These are phyloP conservation scores for Mus pahari DNA, from an alignment of 2,113 vertebrate species.

Conservation along the genomic window DNA sequence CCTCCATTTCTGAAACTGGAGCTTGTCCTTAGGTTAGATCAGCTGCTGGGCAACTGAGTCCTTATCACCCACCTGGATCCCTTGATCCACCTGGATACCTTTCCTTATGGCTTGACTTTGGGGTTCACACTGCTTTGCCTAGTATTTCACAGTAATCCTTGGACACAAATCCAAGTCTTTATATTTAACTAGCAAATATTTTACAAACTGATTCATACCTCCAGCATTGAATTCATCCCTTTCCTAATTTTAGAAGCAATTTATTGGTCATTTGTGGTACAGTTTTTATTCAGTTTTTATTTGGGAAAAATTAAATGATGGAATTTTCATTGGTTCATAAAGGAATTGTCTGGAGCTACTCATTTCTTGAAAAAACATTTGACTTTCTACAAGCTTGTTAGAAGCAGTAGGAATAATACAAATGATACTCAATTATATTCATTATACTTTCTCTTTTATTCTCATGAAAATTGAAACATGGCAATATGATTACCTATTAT, in stretches of 20 bases:
- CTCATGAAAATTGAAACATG: constrained; percentile 67
- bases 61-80: too few species aligned
- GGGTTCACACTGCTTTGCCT: not conserved
- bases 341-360: not conserved
- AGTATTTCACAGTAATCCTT: not conserved
- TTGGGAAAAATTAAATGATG: not conserved
- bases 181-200: not conserved
- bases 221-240: not conserved
- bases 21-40: not conserved
- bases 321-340: not conserved
- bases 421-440: constrained; percentile 54
- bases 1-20: not conserved
- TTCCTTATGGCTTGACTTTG: not conserved
- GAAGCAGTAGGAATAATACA: not conserved
- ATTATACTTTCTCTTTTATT: constrained; percentile 52
- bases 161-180: too few species aligned
- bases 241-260: not conserved
- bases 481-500: not conserved
- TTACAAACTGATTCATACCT: not conserved
- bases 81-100: too few species aligned
- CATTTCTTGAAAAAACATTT: not conserved
- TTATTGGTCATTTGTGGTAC: accelerated
- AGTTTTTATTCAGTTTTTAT: not conserved
- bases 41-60: not conserved
- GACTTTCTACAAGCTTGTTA: not conserved